Evolutionary conservation across 2,113 vertebrate genomes (phyloP).

Genomic region (Rhodinocichla rosea): DNA sequence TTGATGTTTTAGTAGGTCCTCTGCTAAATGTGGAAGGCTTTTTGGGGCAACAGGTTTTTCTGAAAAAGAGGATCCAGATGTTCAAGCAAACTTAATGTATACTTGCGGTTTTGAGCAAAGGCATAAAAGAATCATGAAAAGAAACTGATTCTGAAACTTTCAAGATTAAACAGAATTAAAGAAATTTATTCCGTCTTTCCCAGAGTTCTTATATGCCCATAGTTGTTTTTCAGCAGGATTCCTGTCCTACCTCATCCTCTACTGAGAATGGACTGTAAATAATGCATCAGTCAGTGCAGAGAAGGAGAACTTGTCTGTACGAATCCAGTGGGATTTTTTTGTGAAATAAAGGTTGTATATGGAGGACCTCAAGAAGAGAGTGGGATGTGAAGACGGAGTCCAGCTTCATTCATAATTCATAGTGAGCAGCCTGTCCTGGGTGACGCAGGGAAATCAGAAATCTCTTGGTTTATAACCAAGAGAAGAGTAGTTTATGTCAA

Average conservation of each 20-base stretch:
- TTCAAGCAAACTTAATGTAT: background rate
- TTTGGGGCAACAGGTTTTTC: background rate
- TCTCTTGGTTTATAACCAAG: background rate
- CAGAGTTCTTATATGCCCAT: background rate
- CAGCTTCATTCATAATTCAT: background rate
- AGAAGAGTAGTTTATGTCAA: background rate
- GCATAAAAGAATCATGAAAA: background rate
- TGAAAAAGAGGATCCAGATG: background rate
- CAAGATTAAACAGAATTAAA: background rate
- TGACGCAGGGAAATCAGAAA: background rate
- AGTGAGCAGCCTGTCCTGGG: background rate
- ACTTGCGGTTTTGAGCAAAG: background rate
- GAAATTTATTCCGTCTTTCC: background rate
- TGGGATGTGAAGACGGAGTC: background rate
- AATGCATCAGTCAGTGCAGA: background rate
- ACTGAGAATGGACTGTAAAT: background rate
- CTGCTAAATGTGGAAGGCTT: background rate
- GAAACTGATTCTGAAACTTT: background rate
- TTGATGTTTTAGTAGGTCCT: background rate
- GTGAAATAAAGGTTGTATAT: background rate
- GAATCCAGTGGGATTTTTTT: background rate
- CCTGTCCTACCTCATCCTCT: background rate
- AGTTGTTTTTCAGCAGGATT: background rate
- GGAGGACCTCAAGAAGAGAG: background rate
- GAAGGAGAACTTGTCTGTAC: background rate